These are phyloP conservation scores for Cistogaster globosa DNA, from an alignment of 2,888 invertebrate genomes.

Conservation along the genomic window DNA sequence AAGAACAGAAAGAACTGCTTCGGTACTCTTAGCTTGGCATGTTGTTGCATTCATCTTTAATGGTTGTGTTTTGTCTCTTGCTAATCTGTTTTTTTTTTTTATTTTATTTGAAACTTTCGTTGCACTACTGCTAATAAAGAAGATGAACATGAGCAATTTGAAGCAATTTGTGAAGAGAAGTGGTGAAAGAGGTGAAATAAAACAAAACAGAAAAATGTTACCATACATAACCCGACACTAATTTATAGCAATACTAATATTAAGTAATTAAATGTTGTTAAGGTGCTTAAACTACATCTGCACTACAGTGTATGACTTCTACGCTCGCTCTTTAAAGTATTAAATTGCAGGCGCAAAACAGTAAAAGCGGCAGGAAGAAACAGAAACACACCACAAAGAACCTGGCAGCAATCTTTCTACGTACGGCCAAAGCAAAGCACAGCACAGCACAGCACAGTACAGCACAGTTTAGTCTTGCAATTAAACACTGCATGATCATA, in stretches of 20 bases:
- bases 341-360: constrained; percentile 60
- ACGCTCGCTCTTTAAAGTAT: constrained; percentile 55
- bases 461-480: no score
- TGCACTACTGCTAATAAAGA: constrained; percentile 8
- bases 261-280: constrained; percentile 72
- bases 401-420: no score
- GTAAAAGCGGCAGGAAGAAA: constrained; percentile 50
- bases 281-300: constrained; percentile 63
- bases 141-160: not conserved
- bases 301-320: constrained; percentile 1
- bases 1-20: constrained; percentile 1
- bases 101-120: constrained; percentile 8
- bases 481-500: constrained; percentile 53
- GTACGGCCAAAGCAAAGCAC: constrained; percentile 8
- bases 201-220: constrained; percentile 25
- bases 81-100: not conserved
- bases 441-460: no score
- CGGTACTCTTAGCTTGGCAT: not conserved
- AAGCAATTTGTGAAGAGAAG: not conserved
- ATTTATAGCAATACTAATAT: constrained; percentile 66
- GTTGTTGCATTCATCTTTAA: constrained; percentile 11
- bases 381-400: no score
- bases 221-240: constrained; percentile 68
- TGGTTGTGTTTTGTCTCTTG: not conserved
- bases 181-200: not conserved